Conservation (phyloP, 2,797 vertebrate genomes). For the Parauchenoglanis ngamensis region DNA sequence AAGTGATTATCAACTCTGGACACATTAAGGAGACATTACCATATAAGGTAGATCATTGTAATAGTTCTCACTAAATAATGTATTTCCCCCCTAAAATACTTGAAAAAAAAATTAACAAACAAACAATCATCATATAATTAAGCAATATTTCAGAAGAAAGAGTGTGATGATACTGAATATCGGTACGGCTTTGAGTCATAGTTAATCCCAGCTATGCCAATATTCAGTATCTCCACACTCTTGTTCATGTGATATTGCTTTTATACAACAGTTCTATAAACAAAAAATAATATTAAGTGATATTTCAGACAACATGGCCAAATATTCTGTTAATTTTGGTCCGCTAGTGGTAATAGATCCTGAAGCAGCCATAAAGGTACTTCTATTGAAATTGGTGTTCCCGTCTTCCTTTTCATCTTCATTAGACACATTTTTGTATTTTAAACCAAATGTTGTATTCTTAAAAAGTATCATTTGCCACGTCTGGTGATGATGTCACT, state of each 20-base stretch:
- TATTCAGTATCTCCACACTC: no score
- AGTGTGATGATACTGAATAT: not conserved
- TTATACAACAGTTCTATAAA: no score
- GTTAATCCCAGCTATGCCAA: not conserved
- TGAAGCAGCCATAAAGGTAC: not conserved
- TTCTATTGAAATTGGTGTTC: not conserved
- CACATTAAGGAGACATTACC: not conserved
- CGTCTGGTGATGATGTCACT: not conserved
- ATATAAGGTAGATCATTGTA: not conserved
- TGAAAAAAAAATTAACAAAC: not conserved
- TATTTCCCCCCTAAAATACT: not conserved
- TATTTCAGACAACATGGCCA: no score
- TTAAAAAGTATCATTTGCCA: not conserved
- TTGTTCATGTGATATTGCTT: no score
- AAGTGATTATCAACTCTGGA: not conserved
- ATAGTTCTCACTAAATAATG: not conserved
- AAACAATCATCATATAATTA: not conserved
- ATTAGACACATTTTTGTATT: not conserved
- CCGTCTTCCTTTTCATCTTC: not conserved
- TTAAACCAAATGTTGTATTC: not conserved
- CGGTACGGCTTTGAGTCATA: not conserved
- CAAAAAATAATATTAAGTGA: no score
- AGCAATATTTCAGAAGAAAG: not conserved
- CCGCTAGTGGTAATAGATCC: not conserved
- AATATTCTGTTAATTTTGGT: not conserved